Evolutionary conservation across 2,113 vertebrate species (phyloP), one percentile per base, ranked within the genome.

Genomic region (Chloebia gouldiae): DNA sequence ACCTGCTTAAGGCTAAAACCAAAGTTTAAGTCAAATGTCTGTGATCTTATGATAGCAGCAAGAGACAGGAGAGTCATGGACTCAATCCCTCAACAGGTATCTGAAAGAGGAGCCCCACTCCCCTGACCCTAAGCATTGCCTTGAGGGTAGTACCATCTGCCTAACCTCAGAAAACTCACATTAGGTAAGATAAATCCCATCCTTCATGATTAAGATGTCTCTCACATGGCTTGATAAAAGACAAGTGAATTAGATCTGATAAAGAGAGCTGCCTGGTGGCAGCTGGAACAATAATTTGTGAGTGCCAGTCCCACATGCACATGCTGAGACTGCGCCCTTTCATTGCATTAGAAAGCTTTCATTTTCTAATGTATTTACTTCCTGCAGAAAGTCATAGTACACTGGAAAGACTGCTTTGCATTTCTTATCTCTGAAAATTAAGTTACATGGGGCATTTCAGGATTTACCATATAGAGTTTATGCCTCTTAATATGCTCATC

Each of bases 351-450:
- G 25, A 71, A 93, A 87, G 31, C 75, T 95, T 85, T 90, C 23
- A 45, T 90, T 93, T 87, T 54, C 57, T 89, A 84, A 71, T 37
- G 65, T 65, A 78, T 86, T 93, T 88, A 54, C 56, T 88, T 78
- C 63, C 54, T 64, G 37, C 66, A 69, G 28, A 89, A 87, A 82
- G 63, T 77, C 19, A 4, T 31, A 28, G 18, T 70, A 75, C 14
- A 6, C 50, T 76, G 54, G 65, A 73, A 91, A 89, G 63, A n/a
- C 15, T 78, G 33, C 21, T 92, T 90, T 82, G 69, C 64, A 56
- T 80, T 83, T 89, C 80, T 84, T 86, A 77, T 80, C 87, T 91
- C 19, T 31, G 88, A 91, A 85, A 88, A 95, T 76, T 81, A 78
- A 88, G 57, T 94, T 95, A 89, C 14, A n/a, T 78, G 56, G 27